These are phyloP conservation scores for Myrmophylax atrothorax DNA, from an alignment of 2,113 vertebrate genomes.

Conservation along the genomic window DNA sequence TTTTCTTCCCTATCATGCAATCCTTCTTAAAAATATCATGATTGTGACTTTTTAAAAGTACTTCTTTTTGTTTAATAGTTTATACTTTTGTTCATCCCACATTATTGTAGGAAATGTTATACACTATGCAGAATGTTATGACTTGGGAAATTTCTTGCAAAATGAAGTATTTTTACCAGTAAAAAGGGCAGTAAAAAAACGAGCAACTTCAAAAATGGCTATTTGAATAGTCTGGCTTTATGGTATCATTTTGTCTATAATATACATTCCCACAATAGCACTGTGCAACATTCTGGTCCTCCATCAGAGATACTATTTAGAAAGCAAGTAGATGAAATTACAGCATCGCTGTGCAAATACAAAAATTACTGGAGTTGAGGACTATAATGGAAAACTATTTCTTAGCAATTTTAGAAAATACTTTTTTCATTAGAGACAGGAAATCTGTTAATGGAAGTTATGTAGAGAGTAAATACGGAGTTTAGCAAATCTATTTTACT, in stretches of 20 bases:
- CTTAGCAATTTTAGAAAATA: neutral
- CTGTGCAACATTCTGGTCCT: neutral
- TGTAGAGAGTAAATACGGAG: neutral
- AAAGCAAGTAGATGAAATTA: neutral
- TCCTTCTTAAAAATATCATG: neutral
- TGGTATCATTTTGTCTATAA: neutral
- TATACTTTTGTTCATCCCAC: neutral
- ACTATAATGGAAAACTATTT: neutral
- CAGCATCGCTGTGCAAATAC: neutral
- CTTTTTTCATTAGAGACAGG: neutral
- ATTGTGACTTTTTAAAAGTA: neutral
- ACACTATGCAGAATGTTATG: neutral
- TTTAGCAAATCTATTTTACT: neutral
- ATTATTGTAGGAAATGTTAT: neutral
- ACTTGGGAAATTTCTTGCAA: neutral
- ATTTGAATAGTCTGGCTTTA: neutral
- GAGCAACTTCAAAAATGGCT: neutral
- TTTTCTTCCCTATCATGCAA: neutral
- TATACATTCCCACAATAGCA: neutral
- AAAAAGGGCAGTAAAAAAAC: neutral
- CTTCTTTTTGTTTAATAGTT: neutral
- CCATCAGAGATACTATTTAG: neutral
- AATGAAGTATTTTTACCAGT: neutral
- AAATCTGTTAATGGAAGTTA: neutral
- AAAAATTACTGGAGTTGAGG: neutral